These are phyloP conservation scores for Geopemphigus sp. DNA, from an alignment of 1,140 invertebrate species.

Conservation along the genomic window DNA sequence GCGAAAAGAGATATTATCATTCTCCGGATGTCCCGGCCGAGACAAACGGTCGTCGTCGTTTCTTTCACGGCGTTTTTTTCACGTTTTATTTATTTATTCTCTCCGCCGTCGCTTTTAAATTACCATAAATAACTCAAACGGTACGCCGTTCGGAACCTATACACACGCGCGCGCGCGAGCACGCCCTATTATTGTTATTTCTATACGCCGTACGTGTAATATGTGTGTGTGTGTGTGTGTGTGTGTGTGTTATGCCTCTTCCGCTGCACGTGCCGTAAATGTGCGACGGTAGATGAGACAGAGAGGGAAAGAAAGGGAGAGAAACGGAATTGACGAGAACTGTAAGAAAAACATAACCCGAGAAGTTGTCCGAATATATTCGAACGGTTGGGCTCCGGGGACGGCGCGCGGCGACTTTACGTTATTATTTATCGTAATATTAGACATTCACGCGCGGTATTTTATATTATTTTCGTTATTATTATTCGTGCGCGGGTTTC, in stretches of 20 bases:
- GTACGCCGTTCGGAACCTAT: background rate
- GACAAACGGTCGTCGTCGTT: background rate
- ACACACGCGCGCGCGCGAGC: background rate
- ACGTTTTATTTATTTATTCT: background rate
- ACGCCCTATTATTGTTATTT: background rate
- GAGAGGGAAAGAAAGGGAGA: too few relatives aligned
- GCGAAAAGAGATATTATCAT: constrained; percentile 24
- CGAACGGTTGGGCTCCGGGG: background rate
- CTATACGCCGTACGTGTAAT: too few relatives aligned
- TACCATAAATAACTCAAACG: constrained; percentile 29
- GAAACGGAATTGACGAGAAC: background rate
- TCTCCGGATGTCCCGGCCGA: background rate
- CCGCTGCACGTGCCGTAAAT: background rate
- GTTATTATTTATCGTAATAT: constrained; percentile 12
- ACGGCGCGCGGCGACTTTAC: background rate
- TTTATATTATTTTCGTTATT: too few relatives aligned
- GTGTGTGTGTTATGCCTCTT: background rate
- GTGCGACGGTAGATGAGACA: background rate
- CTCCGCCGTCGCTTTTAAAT: background rate
- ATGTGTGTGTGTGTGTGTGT: too few relatives aligned
- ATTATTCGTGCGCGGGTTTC: too few relatives aligned
- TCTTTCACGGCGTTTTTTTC: background rate
- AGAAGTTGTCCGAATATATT: constrained; percentile 2
- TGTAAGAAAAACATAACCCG: background rate
- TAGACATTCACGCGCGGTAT: constrained; percentile 8